Evolutionary conservation across 2,113 vertebrate genomes (phyloP).

Genomic region (Nothocercus julius): DNA sequence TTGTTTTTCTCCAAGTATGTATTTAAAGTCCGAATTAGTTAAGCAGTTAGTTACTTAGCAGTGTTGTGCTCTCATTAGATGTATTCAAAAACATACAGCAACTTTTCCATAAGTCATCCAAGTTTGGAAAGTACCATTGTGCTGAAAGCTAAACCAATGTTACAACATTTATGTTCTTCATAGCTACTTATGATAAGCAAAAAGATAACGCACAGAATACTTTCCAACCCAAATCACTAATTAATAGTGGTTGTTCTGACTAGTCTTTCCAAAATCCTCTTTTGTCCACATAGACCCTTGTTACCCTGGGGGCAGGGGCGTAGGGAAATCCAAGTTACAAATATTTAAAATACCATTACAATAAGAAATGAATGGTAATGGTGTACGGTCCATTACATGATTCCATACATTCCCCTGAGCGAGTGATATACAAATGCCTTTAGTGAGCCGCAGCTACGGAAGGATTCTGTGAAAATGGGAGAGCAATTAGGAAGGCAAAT

Average conservation of each 20-base stretch:
- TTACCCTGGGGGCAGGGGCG: background rate
- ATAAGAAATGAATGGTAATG: background rate
- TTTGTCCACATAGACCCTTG: background rate
- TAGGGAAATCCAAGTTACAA: background rate
- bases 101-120: background rate
- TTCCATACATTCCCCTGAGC: background rate
- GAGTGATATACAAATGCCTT: background rate
- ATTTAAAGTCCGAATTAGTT: background rate
- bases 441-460: background rate
- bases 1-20: background rate
- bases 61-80: background rate
- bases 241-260: background rate
- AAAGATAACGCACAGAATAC: rapidly evolving
- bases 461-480: background rate
- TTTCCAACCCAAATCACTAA: background rate
- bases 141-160: background rate
- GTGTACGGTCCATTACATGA: background rate
- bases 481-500: background rate
- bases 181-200: background rate
- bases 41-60: background rate
- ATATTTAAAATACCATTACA: background rate
- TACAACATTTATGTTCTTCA: background rate
- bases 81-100: background rate
- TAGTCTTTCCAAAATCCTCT: background rate
- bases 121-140: background rate